phyloP scores from a whole-genome alignment of 1,140 invertebrate genomes.

The Heliconius hermathena region DNA sequence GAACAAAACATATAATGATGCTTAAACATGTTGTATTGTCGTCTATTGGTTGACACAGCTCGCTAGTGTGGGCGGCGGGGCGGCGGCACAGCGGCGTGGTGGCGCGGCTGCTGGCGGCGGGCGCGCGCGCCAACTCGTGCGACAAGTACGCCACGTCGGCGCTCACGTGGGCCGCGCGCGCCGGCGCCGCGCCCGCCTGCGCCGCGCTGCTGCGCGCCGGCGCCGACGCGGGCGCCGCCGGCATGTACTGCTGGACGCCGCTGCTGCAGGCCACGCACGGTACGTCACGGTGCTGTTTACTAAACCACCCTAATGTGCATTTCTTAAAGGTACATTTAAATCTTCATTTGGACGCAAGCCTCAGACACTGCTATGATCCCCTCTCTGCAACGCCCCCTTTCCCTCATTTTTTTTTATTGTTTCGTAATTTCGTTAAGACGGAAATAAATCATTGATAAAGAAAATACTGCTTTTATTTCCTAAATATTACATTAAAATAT shows the following conservation, averaged over 20 bases:
- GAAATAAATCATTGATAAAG: too few species aligned
- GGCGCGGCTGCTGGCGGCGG: constrained; percentile 89
- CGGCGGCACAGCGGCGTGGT: constrained; percentile 94
- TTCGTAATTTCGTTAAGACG: background rate
- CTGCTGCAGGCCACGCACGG: constrained; percentile 93
- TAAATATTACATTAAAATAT: too few species aligned
- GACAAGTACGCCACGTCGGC: constrained; percentile 99
- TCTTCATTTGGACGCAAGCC: too few species aligned
- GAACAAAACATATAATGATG: too few species aligned
- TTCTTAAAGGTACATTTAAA: too few species aligned
- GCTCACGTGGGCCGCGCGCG: constrained; percentile 96
- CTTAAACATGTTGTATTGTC: too few species aligned
- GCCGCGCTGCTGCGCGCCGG: constrained; percentile 91
- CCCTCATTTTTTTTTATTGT: too few species aligned
- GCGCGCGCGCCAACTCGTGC: constrained; percentile 95
- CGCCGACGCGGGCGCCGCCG: constrained; percentile 81
- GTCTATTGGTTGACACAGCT: constrained; percentile 63
- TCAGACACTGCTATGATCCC: too few species aligned
- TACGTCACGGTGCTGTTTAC: constrained; percentile 17
- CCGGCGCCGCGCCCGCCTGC: constrained; percentile 94
- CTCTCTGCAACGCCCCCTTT: too few species aligned
- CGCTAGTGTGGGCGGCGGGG: constrained; percentile 96
- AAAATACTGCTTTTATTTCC: too few species aligned
- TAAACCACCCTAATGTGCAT: background rate
- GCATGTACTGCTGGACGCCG: constrained; percentile 97